Evolutionary conservation across 2,888 invertebrate species (phyloP).

Genomic region (Clitarchus hookeri): DNA sequence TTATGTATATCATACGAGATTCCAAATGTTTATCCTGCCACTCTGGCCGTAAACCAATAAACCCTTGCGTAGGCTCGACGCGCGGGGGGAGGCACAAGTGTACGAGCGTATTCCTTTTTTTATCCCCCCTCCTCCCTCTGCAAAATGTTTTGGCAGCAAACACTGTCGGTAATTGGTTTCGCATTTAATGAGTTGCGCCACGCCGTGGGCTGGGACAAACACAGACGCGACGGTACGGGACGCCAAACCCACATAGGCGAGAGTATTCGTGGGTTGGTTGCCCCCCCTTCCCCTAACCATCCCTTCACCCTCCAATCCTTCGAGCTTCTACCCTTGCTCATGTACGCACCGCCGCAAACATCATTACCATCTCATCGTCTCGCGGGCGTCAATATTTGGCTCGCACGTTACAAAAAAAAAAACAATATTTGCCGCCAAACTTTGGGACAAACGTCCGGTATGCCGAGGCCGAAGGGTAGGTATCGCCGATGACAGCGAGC

Average conservation of each 20-base stretch:
- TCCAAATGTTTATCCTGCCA: background rate
- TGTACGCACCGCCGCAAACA: background rate
- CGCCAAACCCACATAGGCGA: background rate
- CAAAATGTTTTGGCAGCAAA: slow-evolving; percentile 20
- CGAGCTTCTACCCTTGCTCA: background rate
- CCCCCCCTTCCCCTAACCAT: background rate
- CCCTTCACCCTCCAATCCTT: background rate
- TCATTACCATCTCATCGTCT: background rate
- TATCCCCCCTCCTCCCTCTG: background rate
- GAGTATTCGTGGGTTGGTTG: background rate
- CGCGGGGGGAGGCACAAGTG: background rate
- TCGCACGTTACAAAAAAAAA: background rate
- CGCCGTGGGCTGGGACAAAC: background rate
- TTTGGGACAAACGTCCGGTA: background rate
- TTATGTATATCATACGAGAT: slow-evolving; percentile 14
- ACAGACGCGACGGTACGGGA: background rate
- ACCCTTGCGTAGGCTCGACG: background rate
- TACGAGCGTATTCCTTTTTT: background rate
- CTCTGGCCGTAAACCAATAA: slow-evolving; percentile 1
- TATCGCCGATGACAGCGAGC: background rate
- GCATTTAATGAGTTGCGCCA: slow-evolving; percentile 17
- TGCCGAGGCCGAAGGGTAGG: background rate
- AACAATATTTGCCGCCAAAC: background rate
- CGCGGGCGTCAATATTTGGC: background rate
- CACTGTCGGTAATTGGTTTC: slow-evolving; percentile 24